Base-by-base conservation (phyloP, 64 coral and sea anemone species). In the Dendrophyllia cribrosa region DNA sequence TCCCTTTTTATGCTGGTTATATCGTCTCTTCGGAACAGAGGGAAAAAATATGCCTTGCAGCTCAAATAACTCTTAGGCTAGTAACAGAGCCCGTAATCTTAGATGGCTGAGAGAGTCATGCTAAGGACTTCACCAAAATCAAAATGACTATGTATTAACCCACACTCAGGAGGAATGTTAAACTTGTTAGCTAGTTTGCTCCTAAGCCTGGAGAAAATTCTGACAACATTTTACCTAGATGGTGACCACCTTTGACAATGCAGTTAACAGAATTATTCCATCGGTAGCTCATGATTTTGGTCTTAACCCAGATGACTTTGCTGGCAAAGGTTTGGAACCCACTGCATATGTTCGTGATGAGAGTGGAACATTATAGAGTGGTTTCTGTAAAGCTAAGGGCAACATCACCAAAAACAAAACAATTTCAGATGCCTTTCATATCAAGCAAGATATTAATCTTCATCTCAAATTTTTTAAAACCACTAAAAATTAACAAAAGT, bases 121-220 rank as follows among this genome's bases (percentile, higher is more conserved):
- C 85, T 56, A 88, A 88, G 43, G 7, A 88, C 9, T 88, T 58
- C 15, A 88, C 72, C 15, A 71, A 76, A 60, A 45, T 76, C 20
- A 51, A 76, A 76, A 88, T 88, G 86, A 88, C 71, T 9, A 88
- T 55, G 4, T 88, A 88, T 22, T 52, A 60, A 34, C 69, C 86
- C 50, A 23, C 47, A 21, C 49, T 88, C 51, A 12, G 86, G 19
- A 49, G 86, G 43, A 88, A 88, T 63, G 52, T 88, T 7, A 88
- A 88, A 55, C 72, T 88, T 63, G 72, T 88, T 34, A 65, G 87
- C 49, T 46, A 64, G 87, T 89, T 89, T 45, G 16, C 23, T 44
- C 71, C 87, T 49, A 89, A 89, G 66, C 87, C 87, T 16, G 72
- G 87, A 15, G 72, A 89, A 78, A 89, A 77, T 52, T 62, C 74